Percentiles rank a stretch among this genome's conserved stretches.
Conservation (phyloP, 2,113 vertebrate species). For the Pteropus alecto region DNA sequence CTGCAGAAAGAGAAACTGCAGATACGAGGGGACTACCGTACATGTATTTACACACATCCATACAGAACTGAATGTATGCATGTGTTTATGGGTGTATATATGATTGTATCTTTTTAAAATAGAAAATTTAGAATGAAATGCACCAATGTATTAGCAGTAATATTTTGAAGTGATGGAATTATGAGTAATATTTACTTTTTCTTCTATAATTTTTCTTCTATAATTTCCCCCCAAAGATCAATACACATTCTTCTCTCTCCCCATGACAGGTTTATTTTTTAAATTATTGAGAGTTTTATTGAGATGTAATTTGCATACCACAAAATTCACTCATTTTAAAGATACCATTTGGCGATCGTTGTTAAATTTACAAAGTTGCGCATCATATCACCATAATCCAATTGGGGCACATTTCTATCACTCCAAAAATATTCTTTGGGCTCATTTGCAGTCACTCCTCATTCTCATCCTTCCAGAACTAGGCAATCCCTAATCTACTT, state of each 20-base stretch:
- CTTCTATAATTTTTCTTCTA: background rate
- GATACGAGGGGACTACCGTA: background rate
- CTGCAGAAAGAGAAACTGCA: background rate
- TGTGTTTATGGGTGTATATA: background rate
- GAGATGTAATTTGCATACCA: background rate
- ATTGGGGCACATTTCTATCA: background rate
- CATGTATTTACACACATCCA: background rate
- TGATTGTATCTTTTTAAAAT: conserved; percentile 2
- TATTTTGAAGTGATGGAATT: background rate
- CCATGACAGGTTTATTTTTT: background rate
- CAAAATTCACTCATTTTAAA: background rate
- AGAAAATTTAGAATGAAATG: conserved; percentile 33
- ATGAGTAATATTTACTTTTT: background rate
- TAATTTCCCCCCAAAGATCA: background rate
- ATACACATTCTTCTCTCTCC: background rate
- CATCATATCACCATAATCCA: background rate
- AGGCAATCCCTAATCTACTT: background rate
- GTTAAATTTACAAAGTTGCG: background rate
- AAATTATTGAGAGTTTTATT: background rate
- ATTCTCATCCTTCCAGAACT: background rate
- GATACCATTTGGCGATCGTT: background rate
- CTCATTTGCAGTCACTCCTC: background rate
- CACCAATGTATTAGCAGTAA: background rate
- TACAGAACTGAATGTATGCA: background rate
- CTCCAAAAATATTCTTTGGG: background rate